These are phyloP conservation scores for Eueides isabella DNA, from an alignment of 1,140 invertebrate species.

Conservation along the genomic window DNA sequence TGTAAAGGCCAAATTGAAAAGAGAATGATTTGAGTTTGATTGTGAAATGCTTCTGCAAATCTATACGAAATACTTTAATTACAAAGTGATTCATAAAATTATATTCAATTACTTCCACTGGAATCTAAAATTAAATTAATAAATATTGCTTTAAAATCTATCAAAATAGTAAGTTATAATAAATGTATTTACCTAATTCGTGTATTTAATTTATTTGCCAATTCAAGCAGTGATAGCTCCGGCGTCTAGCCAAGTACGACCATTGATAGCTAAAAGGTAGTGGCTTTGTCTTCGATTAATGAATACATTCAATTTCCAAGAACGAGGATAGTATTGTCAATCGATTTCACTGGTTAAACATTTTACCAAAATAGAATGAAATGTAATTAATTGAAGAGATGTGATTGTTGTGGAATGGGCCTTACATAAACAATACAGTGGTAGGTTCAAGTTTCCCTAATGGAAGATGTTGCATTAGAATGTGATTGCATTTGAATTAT, in stretches of 20 bases:
- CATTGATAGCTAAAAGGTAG: conserved; percentile 23
- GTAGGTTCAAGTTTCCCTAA: not conserved
- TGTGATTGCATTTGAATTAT: no score
- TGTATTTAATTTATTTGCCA: conserved; percentile 17
- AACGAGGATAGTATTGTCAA: conserved; percentile 1
- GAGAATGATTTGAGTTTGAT: no score
- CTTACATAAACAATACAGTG: no score
- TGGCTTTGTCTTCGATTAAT: conserved; percentile 27
- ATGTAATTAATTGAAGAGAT: not conserved
- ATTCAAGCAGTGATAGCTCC: conserved; percentile 9
- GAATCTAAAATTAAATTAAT: no score
- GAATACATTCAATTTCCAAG: conserved; percentile 30
- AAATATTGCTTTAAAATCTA: no score
- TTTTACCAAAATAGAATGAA: not conserved
- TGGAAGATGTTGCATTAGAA: not conserved
- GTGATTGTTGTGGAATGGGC: not conserved
- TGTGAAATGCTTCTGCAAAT: no score
- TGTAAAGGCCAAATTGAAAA: no score
- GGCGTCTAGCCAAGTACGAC: conserved; percentile 17
- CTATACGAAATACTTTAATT: no score
- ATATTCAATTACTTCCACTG: no score
- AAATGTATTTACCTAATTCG: not conserved
- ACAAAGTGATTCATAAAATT: no score
- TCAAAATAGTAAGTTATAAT: not conserved
- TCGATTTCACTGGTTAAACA: not conserved